These are phyloP conservation scores for Eupsilia transversa DNA, from an alignment of 2,888 invertebrate species.

Conservation along the genomic window DNA sequence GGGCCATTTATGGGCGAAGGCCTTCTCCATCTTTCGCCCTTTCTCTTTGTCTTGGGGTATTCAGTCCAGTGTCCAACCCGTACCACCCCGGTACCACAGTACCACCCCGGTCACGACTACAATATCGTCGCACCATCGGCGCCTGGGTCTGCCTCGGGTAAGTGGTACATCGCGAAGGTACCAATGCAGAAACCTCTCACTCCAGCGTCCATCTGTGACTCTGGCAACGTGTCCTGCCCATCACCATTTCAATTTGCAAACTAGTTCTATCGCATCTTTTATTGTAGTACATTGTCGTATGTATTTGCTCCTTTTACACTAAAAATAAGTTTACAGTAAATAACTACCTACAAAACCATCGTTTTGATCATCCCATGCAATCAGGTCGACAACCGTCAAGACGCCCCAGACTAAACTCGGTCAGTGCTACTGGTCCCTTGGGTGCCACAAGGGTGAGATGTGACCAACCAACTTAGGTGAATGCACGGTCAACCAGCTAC, in stretches of 20 bases:
- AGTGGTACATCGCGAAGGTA: not conserved
- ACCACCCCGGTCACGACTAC: not conserved
- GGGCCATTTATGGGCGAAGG: not conserved
- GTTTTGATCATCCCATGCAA: conserved; percentile 15
- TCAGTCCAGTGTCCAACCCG: too few relatives aligned
- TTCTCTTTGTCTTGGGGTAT: too few relatives aligned
- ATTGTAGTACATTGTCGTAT: too few relatives aligned
- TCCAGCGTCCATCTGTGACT: not conserved
- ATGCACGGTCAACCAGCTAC: conserved; percentile 23
- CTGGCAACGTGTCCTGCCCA: not conserved
- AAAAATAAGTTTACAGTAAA: too few relatives aligned
- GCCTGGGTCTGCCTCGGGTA: not conserved
- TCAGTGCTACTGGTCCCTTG: conserved; percentile 44
- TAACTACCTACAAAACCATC: not conserved
- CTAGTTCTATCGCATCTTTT: too few relatives aligned
- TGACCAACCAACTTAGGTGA: conserved; percentile 34
- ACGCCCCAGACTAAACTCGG: conserved; percentile 36
- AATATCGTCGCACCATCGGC: not conserved
- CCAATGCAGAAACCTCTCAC: not conserved
- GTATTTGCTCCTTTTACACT: too few relatives aligned
- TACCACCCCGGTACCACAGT: too few relatives aligned
- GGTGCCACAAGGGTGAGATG: conserved; percentile 26
- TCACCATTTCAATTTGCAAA: too few relatives aligned
- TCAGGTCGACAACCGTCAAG: conserved; percentile 30
- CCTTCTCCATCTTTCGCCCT: not conserved